phyloP scores from a whole-genome alignment of 2,113 vertebrate species.

The Gorilla gorilla region DNA sequence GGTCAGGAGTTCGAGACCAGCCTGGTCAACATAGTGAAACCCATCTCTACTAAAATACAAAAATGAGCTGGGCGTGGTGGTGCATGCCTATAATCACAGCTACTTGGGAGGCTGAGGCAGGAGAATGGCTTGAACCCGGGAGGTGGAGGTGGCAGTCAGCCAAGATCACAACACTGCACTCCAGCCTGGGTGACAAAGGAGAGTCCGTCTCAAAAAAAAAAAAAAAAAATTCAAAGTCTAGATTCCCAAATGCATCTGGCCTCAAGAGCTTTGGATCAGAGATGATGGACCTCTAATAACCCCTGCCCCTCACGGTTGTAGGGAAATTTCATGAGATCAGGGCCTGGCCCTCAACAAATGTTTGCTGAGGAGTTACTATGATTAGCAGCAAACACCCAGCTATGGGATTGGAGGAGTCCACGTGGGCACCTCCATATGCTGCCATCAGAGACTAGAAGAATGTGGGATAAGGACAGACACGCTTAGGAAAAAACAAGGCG shows the following conservation, averaged over 20 bases:
- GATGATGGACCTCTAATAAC: neutral
- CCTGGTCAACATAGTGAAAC: neutral
- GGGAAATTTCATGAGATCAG: neutral
- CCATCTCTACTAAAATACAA: neutral
- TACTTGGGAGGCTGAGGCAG: neutral
- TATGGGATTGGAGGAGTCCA: too few species aligned
- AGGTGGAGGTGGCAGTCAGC: neutral
- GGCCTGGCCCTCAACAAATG: neutral
- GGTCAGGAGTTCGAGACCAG: neutral
- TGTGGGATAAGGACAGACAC: accelerated
- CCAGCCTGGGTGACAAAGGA: neutral
- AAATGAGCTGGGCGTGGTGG: neutral
- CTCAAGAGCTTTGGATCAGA: neutral
- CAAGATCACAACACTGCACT: neutral
- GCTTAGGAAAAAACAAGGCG: neutral
- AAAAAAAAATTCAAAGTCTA: neutral
- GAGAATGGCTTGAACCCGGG: neutral
- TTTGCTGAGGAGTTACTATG: neutral
- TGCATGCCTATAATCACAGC: neutral
- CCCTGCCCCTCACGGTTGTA: neutral
- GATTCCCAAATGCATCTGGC: neutral
- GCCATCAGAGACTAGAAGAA: neutral
- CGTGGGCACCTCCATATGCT: neutral
- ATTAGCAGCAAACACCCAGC: neutral
- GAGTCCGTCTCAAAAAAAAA: neutral